Evolutionary conservation across 2,888 invertebrate genomes (phyloP).

Genomic region (Tineola bisselliella): DNA sequence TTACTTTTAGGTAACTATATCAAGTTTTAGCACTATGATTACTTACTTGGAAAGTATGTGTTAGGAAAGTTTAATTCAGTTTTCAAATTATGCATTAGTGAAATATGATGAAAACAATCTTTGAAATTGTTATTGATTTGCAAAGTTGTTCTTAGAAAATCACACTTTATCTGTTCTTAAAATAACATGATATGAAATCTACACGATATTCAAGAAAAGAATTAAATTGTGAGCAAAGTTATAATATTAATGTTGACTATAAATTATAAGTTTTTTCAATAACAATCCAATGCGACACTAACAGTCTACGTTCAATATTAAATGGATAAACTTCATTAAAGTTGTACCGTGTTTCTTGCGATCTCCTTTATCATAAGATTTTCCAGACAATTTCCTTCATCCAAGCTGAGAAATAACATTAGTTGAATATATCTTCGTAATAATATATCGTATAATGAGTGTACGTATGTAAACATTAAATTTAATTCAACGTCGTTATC

Average conservation of each 20-base stretch:
- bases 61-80: conserved; percentile 2
- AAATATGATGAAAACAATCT: background rate
- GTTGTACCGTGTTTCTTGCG: conserved; percentile 1
- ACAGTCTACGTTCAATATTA: background rate
- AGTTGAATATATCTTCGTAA: background rate
- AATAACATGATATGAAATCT: no score
- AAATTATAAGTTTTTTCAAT: background rate
- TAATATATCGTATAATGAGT: background rate
- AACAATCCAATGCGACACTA: background rate
- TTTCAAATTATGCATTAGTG: background rate
- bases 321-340: background rate
- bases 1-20: conserved; percentile 69
- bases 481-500: conserved; percentile 2
- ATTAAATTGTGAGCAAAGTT: no score
- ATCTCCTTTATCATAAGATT: conserved; percentile 3
- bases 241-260: background rate
- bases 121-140: no score
- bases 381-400: conserved; percentile 1
- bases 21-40: conserved; percentile 57
- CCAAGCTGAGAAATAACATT: conserved; percentile 2
- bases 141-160: no score
- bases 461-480: conserved; percentile 5
- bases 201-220: no score
- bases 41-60: conserved; percentile 6
- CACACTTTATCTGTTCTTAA: no score